phyloP scores from a whole-genome alignment of 2,113 vertebrate genomes.

The Sminthopsis crassicaudata region DNA sequence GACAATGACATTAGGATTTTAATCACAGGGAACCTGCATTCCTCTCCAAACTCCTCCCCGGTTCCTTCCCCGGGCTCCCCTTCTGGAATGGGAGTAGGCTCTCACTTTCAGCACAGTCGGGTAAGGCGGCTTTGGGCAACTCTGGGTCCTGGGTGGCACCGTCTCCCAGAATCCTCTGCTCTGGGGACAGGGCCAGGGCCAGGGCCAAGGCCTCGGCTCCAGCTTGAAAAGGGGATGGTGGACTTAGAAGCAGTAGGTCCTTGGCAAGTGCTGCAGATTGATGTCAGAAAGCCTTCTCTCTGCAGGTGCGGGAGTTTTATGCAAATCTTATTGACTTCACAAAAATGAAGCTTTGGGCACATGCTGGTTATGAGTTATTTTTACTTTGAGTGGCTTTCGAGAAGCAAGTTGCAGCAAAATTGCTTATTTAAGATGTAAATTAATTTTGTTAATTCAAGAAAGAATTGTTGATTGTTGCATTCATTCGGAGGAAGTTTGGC shows the following conservation, averaged over 20 bases:
- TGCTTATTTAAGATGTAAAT: conserved; percentile 68
- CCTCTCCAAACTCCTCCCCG: conserved; percentile 95
- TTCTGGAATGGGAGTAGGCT: conserved; percentile 93
- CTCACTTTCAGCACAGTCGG: conserved; percentile 94
- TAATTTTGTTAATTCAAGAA: conserved; percentile 48
- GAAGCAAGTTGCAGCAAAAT: conserved; percentile 58
- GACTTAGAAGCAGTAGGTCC: conserved; percentile 17
- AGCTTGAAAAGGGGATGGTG: neutral
- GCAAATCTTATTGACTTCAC: conserved; percentile 68
- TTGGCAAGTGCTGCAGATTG: conserved; percentile 47
- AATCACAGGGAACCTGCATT: conserved; percentile 96
- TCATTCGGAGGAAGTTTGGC: conserved; percentile 27
- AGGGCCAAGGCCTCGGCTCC: neutral
- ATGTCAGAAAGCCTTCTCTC: conserved; percentile 14
- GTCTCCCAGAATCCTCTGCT: neutral
- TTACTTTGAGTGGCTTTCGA: conserved; percentile 78
- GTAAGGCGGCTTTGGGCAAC: conserved; percentile 82
- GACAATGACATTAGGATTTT: conserved; percentile 98
- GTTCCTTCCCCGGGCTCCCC: conserved; percentile 96
- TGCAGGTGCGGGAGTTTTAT: conserved; percentile 63
- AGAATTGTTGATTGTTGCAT: neutral
- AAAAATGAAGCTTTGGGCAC: conserved; percentile 73
- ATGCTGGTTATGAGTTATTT: conserved; percentile 53
- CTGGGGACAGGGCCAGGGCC: neutral
- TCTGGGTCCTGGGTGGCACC: neutral